Percentiles rank a stretch among this genome's conserved stretches.
These are phyloP conservation scores for Prenolepis imparis DNA, from an alignment of 2,888 invertebrate species.

Conservation along the genomic window DNA sequence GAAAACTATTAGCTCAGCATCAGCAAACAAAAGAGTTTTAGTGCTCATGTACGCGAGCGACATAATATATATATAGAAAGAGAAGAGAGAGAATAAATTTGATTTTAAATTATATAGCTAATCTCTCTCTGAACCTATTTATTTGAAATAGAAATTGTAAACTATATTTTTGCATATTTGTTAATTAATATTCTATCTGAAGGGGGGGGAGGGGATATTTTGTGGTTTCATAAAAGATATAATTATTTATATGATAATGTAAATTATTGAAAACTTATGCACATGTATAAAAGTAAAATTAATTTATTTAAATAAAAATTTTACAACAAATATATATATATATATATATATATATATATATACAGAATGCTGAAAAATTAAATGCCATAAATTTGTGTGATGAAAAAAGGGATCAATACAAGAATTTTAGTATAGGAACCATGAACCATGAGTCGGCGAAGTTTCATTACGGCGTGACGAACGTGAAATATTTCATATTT, in stretches of 20 bases:
- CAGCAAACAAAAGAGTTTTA: not conserved
- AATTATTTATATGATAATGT: not conserved
- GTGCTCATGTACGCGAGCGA: not conserved
- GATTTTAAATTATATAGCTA: not conserved
- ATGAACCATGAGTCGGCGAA: too few species aligned
- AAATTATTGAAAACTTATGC: not conserved
- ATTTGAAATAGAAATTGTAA: not conserved
- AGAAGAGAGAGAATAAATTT: not conserved
- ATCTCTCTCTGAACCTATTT: not conserved
- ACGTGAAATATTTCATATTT: too few species aligned
- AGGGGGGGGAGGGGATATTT: not conserved
- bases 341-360: too few species aligned
- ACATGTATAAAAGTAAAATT: not conserved
- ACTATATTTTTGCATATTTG: not conserved
- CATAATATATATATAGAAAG: not conserved
- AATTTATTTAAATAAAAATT: slow-evolving; percentile 27
- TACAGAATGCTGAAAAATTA: too few species aligned
- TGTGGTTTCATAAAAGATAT: not conserved
- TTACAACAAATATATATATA: too few species aligned
- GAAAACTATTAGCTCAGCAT: not conserved
- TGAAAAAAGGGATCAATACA: too few species aligned
- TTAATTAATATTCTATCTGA: not conserved
- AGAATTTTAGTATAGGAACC: too few species aligned
- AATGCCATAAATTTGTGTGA: too few species aligned
- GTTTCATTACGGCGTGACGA: too few species aligned